Evolutionary conservation across 2,797 vertebrate genomes (phyloP), one percentile per base, ranked within the genome.

Genomic region (Tarsius wallacei): DNA sequence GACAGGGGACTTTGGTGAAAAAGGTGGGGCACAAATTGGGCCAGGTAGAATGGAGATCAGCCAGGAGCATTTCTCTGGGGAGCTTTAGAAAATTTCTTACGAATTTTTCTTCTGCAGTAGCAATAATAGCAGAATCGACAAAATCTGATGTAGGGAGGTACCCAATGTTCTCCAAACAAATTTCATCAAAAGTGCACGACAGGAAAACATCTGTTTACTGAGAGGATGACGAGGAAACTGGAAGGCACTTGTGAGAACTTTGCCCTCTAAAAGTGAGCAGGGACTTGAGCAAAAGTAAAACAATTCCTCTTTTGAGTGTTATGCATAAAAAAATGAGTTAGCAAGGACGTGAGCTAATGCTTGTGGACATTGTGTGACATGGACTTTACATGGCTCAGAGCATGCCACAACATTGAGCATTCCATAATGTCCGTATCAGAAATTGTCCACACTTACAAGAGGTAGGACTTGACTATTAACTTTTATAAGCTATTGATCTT

Each of bases 131-230:
- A 97, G 96, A 94, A 83, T 96, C 70, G 53, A 93, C 4, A 16
- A 97, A 93, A 94, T 97, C 47, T 97, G 89, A 95, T 55, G 74
- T 0, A 5, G 28, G 36, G 42, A 80, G 88, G 47, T 96, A 76
- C 71, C 97, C 0, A 3, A 28, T 96, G n/a, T 96, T 98, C 63
- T 84, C 95, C 94, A 96, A 98, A 95, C 31, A 26, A 96, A 81
- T 90, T 97, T 97, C 5, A 57, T 97, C 11, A 51, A 89, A 49
- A 81, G 95, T 93, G 93, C 71, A 94, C 91, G 91, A 22, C 74
- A 82, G 78, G 77, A 97, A 87, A 98, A 98, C 98, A 91, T 96
- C 85, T 98, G 90, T 97, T 98, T 97, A 96, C 68, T 93, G 82
- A 96, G 57, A 96, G 87, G 28, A 92, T n/a, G 87, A 64, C 64